Evolutionary conservation across 2,113 vertebrate species (phyloP).

Genomic region (Plectropomus leopardus): DNA sequence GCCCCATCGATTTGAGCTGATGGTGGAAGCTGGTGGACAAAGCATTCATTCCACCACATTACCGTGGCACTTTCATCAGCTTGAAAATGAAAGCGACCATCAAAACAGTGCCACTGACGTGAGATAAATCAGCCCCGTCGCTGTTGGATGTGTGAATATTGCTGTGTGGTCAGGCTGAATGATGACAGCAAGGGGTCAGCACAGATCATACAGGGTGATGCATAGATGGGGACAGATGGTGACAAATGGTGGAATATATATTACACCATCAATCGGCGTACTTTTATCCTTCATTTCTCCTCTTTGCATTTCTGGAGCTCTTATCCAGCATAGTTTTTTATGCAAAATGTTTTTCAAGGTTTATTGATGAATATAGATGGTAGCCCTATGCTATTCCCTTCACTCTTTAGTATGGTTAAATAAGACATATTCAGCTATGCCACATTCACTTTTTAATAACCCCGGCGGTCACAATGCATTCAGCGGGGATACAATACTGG

Average conservation of each 20-base stretch:
- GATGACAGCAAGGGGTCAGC: slow-evolving; percentile 61
- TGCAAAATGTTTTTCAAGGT: background rate
- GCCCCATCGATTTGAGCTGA: slow-evolving; percentile 77
- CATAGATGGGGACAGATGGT: slow-evolving; percentile 41
- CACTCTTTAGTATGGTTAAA: background rate
- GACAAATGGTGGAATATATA: slow-evolving; percentile 44
- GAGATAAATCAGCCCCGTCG: slow-evolving; percentile 58
- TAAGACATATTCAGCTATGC: background rate
- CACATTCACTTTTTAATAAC: background rate
- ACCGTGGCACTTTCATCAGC: slow-evolving; percentile 71
- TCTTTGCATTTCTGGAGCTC: slow-evolving; percentile 5
- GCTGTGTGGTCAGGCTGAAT: slow-evolving; percentile 63
- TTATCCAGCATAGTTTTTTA: background rate
- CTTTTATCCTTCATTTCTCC: slow-evolving; percentile 40
- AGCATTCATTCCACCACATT: slow-evolving; percentile 75
- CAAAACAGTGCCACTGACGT: slow-evolving; percentile 54
- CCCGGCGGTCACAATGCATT: background rate
- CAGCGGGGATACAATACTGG: background rate
- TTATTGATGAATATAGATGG: background rate
- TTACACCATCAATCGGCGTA: slow-evolving; percentile 13
- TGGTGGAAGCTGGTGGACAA: slow-evolving; percentile 71
- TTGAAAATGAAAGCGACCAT: slow-evolving; percentile 64
- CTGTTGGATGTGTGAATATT: slow-evolving; percentile 39
- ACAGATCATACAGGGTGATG: slow-evolving; percentile 44
- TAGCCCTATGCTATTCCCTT: background rate